phyloP scores from a whole-genome alignment of 92 coral and sea anemone genomes.

The Micromussa lordhowensis region DNA sequence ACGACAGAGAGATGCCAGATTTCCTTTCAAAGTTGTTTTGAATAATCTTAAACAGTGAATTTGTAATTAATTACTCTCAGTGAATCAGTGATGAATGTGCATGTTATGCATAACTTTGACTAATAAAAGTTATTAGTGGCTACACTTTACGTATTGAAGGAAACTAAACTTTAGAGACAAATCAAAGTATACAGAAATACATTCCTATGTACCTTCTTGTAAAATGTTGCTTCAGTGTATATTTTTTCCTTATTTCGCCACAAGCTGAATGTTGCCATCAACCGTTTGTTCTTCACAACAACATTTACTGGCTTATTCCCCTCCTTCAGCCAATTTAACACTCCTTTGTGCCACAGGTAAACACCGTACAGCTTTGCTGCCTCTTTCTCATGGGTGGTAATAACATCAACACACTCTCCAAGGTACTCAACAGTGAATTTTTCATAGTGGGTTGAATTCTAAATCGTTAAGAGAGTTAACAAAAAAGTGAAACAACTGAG shows the following conservation, averaged over 20 bases:
- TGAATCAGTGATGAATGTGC: too few species aligned
- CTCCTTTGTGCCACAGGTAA: conserved; percentile 39
- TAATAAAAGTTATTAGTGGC: too few species aligned
- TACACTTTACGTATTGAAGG: too few species aligned
- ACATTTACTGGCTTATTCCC: conserved; percentile 15
- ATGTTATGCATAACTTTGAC: too few species aligned
- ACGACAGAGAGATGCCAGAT: too few species aligned
- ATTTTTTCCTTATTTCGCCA: conserved; percentile 45
- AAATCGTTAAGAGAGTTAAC: too few species aligned
- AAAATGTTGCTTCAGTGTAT: neutral
- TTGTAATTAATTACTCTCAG: too few species aligned
- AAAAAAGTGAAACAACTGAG: too few species aligned
- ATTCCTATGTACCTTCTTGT: neutral
- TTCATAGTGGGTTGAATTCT: neutral
- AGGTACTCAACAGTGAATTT: conserved; percentile 23
- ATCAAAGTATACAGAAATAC: too few species aligned
- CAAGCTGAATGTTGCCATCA: conserved; percentile 21
- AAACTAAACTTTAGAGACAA: neutral
- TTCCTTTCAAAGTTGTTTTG: too few species aligned
- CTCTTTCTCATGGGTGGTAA: conserved; percentile 11
- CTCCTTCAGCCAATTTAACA: conserved; percentile 22
- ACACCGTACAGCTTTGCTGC: conserved; percentile 36
- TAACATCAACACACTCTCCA: neutral
- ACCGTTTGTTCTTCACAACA: neutral
- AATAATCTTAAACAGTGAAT: too few species aligned